Evolutionary conservation across 2,888 invertebrate genomes (phyloP).

Genomic region (Alentia gelatinosa): DNA sequence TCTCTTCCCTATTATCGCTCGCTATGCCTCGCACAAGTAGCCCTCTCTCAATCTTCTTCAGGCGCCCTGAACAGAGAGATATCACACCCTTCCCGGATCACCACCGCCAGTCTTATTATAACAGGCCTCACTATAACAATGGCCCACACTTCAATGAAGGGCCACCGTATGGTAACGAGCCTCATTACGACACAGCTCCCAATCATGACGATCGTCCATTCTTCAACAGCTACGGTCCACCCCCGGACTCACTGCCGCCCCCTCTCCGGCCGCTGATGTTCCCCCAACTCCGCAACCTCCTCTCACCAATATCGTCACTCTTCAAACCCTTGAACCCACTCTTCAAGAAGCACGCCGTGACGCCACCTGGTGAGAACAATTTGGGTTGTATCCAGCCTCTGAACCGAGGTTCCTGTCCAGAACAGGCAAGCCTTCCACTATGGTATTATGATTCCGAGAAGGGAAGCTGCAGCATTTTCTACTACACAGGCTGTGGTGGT

Average conservation of each 20-base stretch:
- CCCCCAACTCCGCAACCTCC: neutral
- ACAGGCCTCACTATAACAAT: neutral
- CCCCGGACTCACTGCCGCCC: neutral
- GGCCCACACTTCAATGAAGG: neutral
- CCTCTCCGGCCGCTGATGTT: neutral
- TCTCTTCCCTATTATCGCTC: neutral
- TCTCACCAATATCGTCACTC: neutral
- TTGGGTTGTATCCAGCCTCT: neutral
- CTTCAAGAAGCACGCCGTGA: neutral
- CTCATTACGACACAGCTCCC: neutral
- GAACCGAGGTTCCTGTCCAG: neutral
- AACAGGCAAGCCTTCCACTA: neutral
- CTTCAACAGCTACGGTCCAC: neutral
- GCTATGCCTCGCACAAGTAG: conserved; percentile 56
- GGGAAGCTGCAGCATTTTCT: conserved; percentile 39
- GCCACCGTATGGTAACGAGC: neutral
- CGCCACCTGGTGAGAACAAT: neutral
- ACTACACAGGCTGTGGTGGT: conserved; percentile 45
- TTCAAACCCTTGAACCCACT: neutral
- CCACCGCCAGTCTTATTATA: neutral
- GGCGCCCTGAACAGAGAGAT: conserved; percentile 62
- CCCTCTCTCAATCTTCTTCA: conserved; percentile 68
- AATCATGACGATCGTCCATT: neutral
- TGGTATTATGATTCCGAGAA: conserved; percentile 22
- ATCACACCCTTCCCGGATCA: conserved; percentile 64